Conservation (phyloP, 2,797 vertebrate species). For the Gila robusta region DNA sequence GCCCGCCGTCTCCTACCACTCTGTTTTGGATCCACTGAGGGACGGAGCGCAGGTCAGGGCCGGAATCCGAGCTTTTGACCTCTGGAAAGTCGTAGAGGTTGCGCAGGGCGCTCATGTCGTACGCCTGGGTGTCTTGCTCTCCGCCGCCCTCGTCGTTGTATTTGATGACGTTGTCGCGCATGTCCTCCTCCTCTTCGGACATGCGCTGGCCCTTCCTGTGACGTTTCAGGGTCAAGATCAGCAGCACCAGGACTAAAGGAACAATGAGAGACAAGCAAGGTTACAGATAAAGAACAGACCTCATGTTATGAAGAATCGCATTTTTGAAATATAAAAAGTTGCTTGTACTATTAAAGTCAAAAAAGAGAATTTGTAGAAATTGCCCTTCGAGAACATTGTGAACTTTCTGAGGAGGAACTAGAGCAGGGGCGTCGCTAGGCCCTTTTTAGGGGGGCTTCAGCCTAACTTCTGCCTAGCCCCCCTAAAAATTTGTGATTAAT, state of each 20-base stretch:
- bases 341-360: background rate
- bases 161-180: conserved; percentile 99
- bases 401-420: conserved; percentile 1
- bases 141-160: conserved; percentile 99
- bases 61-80: conserved; percentile 84
- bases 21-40: conserved; percentile 88
- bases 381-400: background rate
- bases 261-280: conserved; percentile 22
- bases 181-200: conserved; percentile 96
- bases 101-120: conserved; percentile 97
- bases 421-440: no score
- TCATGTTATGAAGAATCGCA: background rate
- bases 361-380: background rate
- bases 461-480: no score
- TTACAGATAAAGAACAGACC: background rate
- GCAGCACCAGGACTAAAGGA: conserved; percentile 88
- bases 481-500: no score
- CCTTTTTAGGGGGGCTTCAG: no score
- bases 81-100: conserved; percentile 97
- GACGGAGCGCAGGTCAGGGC: conserved; percentile 84
- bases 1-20: conserved; percentile 69
- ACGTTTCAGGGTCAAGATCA: conserved; percentile 94
- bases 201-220: conserved; percentile 94
- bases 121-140: conserved; percentile 98
- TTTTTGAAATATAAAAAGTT: background rate